Base-by-base conservation (phyloP, 2,797 vertebrate genomes). In the Champsocephalus gunnari region DNA sequence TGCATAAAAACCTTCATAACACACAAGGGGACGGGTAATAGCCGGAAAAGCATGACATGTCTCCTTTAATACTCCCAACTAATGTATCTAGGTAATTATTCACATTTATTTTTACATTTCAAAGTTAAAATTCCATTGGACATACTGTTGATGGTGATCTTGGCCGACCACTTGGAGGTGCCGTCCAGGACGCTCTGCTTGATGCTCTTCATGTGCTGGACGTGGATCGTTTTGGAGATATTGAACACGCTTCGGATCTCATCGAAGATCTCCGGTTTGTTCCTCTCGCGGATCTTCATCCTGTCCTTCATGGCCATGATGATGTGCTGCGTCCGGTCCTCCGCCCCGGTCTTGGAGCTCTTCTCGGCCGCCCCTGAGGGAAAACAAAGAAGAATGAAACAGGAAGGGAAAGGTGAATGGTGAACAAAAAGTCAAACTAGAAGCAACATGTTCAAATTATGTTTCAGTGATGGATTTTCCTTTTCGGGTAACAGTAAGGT, bases 221-320 rank as follows among this genome's bases (percentile, higher is more conserved):
- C 93, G 9, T 99, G 98, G 54, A 93, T 73, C 80, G 95, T 81
- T 87, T 96, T 98, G 89, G 92, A 89, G 78, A 97, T 74, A 50
- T 60, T 84, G 71, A 99, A 99, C 59, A 98, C 93, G 16, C 94
- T 95, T 54, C 96, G 92, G 88, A 99, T 99, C 75, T 97, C 95
- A 74, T 99, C 98, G 32, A 99, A 99, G 86, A 99, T 97, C 94
- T 99, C 98, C 0, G 98, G 98, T 64, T 97, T 98, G 94, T 99
- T 99, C 71, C 97, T 94, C 89, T 99, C 98, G 0, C 98, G 95
- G 80, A 99, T 99, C 90, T 99, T 99, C 98, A 99, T 99, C 65
- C 97, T 95, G 92, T 99, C 97, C 88, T 98, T 99, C 97, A 99
- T 98, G 28, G 98, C 97, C 92, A 96, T 97, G 92, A 99, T 99